A percentile compares a stretch with the other conserved stretches of the same genome.
Conservation (phyloP, 1,140 invertebrate genomes). For the Bombyx mori region DNA sequence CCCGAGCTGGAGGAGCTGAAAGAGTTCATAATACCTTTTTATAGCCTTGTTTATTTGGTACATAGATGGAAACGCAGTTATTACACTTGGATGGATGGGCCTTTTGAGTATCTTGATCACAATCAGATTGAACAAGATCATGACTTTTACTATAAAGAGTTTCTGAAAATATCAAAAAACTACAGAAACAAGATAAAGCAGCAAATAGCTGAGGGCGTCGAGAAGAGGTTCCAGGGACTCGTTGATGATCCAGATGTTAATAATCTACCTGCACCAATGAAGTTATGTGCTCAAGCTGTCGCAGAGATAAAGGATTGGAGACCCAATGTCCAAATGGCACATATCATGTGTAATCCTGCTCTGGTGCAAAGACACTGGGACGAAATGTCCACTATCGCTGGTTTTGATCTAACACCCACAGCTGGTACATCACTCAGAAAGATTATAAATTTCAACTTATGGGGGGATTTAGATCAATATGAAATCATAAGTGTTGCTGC, state of each 20-base stretch:
- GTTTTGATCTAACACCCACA: slow-evolving; percentile 88
- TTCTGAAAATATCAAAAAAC: slow-evolving; percentile 83
- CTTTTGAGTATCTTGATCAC: slow-evolving; percentile 86
- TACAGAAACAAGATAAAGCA: slow-evolving; percentile 86
- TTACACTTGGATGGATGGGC: slow-evolving; percentile 92
- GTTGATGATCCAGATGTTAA: slow-evolving; percentile 84
- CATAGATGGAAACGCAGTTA: slow-evolving; percentile 84
- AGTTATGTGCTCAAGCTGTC: slow-evolving; percentile 79
- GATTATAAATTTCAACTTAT: slow-evolving; percentile 83
- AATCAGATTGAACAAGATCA: slow-evolving; percentile 80
- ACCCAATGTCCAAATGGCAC: slow-evolving; percentile 83
- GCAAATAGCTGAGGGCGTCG: slow-evolving; percentile 77
- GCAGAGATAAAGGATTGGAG: slow-evolving; percentile 86
- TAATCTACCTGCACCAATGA: slow-evolving; percentile 83
- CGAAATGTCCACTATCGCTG: slow-evolving; percentile 88
- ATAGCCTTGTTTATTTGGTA: slow-evolving; percentile 74
- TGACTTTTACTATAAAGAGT: slow-evolving; percentile 81
- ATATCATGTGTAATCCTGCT: slow-evolving; percentile 90
- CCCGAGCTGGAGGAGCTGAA: slow-evolving; percentile 82
- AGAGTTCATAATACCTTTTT: slow-evolving; percentile 78
- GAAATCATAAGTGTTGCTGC: slow-evolving; percentile 92
- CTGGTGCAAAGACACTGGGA: slow-evolving; percentile 92
- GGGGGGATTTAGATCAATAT: slow-evolving; percentile 82
- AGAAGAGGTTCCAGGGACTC: slow-evolving; percentile 76
- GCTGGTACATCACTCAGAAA: slow-evolving; percentile 88